Evolutionary conservation across 2,113 vertebrate species (phyloP).

Genomic region (Cygnus atratus): DNA sequence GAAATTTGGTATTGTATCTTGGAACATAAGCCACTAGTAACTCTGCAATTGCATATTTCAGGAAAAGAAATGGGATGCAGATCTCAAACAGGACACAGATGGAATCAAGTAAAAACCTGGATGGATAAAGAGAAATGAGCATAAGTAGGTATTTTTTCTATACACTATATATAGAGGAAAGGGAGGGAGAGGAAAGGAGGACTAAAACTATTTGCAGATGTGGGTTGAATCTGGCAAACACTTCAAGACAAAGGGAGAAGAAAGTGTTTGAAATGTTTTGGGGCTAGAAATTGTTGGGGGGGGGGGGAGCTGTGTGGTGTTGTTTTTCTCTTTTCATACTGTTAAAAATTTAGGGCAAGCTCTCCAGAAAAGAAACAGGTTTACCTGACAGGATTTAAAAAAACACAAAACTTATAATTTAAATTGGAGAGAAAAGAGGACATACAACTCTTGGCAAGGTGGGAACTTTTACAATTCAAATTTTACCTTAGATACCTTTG

Average conservation of each 20-base stretch:
- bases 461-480: neutral
- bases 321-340: neutral
- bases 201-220: conserved; percentile 64
- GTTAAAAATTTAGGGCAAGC: neutral
- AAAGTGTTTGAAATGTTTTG: conserved; percentile 28
- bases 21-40: conserved; percentile 71
- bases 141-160: conserved; percentile 61
- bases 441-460: neutral
- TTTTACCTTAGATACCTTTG: neutral
- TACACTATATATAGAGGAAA: conserved; percentile 41
- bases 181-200: conserved; percentile 1
- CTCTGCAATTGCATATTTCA: conserved; percentile 71
- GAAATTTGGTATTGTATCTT: conserved; percentile 65
- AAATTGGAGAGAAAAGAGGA: neutral
- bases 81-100: conserved; percentile 63
- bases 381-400: neutral
- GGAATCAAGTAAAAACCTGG: conserved; percentile 62
- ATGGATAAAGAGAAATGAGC: conserved; percentile 30
- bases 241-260: conserved; percentile 51
- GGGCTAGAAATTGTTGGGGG: neutral
- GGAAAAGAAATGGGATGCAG: conserved; percentile 38
- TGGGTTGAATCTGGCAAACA: conserved; percentile 57
- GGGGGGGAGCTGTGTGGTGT: too few relatives aligned
- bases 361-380: neutral
- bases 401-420: neutral